Evolutionary conservation across 2,113 vertebrate genomes (phyloP).

Genomic region (Climacteris rufus): DNA sequence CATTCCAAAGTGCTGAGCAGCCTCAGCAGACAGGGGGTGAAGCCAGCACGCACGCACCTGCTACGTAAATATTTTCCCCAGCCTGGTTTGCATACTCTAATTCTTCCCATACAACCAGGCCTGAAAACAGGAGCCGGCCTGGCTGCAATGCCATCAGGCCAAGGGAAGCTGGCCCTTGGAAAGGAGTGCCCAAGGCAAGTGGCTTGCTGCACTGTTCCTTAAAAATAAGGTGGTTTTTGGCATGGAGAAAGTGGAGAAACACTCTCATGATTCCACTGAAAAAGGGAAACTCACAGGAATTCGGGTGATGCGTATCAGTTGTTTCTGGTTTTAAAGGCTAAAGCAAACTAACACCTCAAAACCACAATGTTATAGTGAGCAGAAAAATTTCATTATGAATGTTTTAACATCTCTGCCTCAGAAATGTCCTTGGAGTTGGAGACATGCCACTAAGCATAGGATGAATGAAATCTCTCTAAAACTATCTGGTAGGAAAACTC

Average conservation of each 20-base stretch:
- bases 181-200: neutral
- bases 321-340: neutral
- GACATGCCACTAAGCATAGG: neutral
- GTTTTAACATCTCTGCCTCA: neutral
- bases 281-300: neutral
- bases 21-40: neutral
- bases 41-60: neutral
- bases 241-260: neutral
- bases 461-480: neutral
- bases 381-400: neutral
- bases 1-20: conserved; percentile 2
- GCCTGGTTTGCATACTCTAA: neutral
- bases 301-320: neutral
- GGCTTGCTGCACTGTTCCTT: neutral
- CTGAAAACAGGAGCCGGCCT: neutral
- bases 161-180: neutral
- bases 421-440: neutral
- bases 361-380: neutral
- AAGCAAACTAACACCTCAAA: neutral
- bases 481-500: neutral
- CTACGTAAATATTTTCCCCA: neutral
- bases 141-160: accelerated
- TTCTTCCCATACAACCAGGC: neutral
- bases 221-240: neutral
- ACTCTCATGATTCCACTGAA: neutral